Percentiles rank a stretch among this genome's conserved stretches.
Evolutionary conservation across 2,888 invertebrate species (phyloP).

Genomic region (Chymomyza amoena): DNA sequence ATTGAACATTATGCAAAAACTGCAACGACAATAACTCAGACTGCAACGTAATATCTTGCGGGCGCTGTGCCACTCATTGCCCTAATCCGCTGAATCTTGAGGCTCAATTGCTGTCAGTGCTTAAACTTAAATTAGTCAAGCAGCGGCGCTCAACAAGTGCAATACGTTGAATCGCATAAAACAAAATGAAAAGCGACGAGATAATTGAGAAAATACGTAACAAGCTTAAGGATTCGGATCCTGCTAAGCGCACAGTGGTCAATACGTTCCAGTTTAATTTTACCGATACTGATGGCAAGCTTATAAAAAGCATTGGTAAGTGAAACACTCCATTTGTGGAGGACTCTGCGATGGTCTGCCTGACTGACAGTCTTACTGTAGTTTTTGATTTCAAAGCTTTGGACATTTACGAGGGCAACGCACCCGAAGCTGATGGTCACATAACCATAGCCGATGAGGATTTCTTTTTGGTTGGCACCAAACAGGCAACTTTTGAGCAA

Average conservation of each 20-base stretch:
- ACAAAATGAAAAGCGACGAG: slow-evolving; percentile 74
- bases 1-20: slow-evolving; percentile 76
- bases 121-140: slow-evolving; percentile 49
- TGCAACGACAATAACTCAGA: slow-evolving; percentile 22
- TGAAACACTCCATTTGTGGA: slow-evolving; percentile 3
- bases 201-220: slow-evolving; percentile 77
- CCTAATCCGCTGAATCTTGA: slow-evolving; percentile 54
- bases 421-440: slow-evolving; percentile 62
- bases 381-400: slow-evolving; percentile 78
- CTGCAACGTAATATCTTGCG: not conserved
- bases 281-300: slow-evolving; percentile 73
- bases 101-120: slow-evolving; percentile 54
- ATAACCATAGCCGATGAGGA: slow-evolving; percentile 76
- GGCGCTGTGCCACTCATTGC: slow-evolving; percentile 9
- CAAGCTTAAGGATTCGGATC: slow-evolving; percentile 74
- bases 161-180: slow-evolving; percentile 24
- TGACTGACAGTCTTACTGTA: slow-evolving; percentile 56
- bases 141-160: slow-evolving; percentile 36
- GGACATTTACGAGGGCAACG: slow-evolving; percentile 75
- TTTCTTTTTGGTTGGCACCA: slow-evolving; percentile 75
- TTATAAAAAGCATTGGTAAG: slow-evolving; percentile 76
- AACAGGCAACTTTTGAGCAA: slow-evolving; percentile 70
- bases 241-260: slow-evolving; percentile 70
- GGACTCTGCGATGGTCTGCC: not conserved
- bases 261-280: slow-evolving; percentile 76